These are phyloP conservation scores for Lamprotornis superbus DNA, from an alignment of 2,113 vertebrate species.

Conservation along the genomic window DNA sequence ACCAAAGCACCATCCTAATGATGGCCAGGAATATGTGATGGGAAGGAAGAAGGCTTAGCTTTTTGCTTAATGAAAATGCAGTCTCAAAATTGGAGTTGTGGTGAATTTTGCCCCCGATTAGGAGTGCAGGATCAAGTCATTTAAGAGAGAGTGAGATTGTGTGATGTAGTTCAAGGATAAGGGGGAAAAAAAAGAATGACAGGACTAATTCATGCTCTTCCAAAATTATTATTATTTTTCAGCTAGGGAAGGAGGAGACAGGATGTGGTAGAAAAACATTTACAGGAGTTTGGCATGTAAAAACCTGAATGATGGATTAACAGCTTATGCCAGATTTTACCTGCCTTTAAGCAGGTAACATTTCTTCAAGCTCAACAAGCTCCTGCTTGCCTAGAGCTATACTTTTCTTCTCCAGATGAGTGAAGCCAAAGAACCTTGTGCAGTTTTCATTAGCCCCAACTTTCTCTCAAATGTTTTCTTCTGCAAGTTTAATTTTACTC, in stretches of 20 bases:
- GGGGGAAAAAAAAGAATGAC: neutral
- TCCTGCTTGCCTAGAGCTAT: slow-evolving; percentile 62
- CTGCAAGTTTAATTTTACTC: neutral
- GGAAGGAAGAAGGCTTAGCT: neutral
- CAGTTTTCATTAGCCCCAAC: slow-evolving; percentile 1
- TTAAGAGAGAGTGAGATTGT: neutral
- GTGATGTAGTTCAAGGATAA: neutral
- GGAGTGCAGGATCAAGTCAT: neutral
- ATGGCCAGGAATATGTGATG: neutral
- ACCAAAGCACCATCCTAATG: neutral
- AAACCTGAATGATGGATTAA: slow-evolving; percentile 73
- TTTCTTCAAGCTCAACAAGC: slow-evolving; percentile 59
- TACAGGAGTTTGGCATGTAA: slow-evolving; percentile 66
- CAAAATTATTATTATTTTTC: slow-evolving; percentile 68
- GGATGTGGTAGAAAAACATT: slow-evolving; percentile 68
- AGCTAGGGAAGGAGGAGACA: slow-evolving; percentile 62
- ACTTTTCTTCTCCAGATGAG: slow-evolving; percentile 19
- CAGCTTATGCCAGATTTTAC: slow-evolving; percentile 62
- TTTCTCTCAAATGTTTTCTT: neutral
- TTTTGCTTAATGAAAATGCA: neutral
- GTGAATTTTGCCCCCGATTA: neutral
- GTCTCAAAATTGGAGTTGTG: neutral
- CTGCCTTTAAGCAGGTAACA: slow-evolving; percentile 64
- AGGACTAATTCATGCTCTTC: slow-evolving; percentile 53
- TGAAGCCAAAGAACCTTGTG: neutral